Conservation (phyloP, 2,797 vertebrate genomes). For the Anas bahamensis region DNA sequence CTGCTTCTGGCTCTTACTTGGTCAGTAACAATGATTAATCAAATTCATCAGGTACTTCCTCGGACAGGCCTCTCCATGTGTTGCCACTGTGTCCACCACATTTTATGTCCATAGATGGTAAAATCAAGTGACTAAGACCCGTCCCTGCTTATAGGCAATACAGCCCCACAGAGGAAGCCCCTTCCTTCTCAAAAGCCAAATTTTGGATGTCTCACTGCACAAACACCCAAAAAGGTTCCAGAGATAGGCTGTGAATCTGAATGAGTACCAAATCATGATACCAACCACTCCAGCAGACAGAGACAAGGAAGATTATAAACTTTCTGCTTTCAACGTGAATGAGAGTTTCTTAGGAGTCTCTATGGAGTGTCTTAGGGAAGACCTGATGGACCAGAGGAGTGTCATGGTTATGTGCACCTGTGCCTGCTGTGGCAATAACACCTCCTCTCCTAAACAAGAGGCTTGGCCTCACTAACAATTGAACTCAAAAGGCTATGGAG, state of each 20-base stretch:
- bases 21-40: neutral
- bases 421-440: neutral
- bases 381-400: neutral
- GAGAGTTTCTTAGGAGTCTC: neutral
- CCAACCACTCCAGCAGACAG: rapidly evolving
- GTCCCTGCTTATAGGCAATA: no score
- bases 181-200: neutral
- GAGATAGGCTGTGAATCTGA: neutral
- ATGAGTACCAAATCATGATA: neutral
- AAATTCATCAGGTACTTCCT: neutral
- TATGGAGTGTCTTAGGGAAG: neutral
- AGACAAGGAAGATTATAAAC: neutral
- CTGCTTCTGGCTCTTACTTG: neutral
- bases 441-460: neutral
- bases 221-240: neutral
- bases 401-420: neutral
- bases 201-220: neutral
- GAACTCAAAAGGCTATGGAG: neutral
- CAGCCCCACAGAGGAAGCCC: neutral
- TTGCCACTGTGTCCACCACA: neutral
- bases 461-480: neutral
- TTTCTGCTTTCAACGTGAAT: neutral
- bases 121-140: neutral
- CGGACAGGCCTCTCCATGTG: neutral
- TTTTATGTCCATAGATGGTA: neutral